phyloP scores from a whole-genome alignment of 2,797 vertebrate species.

The Crax fasciolata region DNA sequence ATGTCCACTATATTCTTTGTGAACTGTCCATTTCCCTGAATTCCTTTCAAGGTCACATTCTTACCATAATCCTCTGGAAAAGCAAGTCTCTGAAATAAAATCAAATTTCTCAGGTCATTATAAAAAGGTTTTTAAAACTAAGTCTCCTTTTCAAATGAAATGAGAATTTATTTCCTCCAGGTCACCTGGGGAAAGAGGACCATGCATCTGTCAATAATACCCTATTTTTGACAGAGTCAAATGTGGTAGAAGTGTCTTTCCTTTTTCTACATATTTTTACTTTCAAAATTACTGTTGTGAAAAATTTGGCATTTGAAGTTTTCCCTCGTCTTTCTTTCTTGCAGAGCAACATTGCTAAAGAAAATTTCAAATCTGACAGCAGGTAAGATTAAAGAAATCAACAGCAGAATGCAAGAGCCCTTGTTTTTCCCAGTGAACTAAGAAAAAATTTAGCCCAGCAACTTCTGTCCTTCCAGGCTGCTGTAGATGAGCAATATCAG shows the following conservation, averaged over 20 bases:
- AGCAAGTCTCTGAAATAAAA: not conserved
- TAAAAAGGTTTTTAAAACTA: not conserved
- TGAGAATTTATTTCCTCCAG: not conserved
- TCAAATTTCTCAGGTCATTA: not conserved
- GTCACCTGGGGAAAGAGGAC: not conserved
- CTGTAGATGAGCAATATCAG: not conserved
- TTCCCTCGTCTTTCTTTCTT: not conserved
- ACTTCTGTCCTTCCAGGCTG: not conserved
- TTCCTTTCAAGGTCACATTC: not conserved
- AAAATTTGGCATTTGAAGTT: not conserved
- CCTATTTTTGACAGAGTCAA: not conserved
- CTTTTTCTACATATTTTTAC: not conserved
- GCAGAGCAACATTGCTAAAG: not conserved
- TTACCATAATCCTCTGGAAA: not conserved
- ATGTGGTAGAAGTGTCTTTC: not conserved
- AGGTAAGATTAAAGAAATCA: slow-evolving; percentile 15
- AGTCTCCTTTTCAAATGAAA: not conserved
- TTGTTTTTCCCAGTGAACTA: not conserved
- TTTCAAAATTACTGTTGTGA: not conserved
- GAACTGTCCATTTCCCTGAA: not conserved
- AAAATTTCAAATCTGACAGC: not conserved
- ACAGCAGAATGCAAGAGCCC: not conserved
- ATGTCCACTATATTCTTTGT: not conserved
- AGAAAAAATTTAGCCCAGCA: not conserved
- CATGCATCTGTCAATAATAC: not conserved